Conservation (phyloP, 2,888 invertebrate species). For the Thera britannica region DNA sequence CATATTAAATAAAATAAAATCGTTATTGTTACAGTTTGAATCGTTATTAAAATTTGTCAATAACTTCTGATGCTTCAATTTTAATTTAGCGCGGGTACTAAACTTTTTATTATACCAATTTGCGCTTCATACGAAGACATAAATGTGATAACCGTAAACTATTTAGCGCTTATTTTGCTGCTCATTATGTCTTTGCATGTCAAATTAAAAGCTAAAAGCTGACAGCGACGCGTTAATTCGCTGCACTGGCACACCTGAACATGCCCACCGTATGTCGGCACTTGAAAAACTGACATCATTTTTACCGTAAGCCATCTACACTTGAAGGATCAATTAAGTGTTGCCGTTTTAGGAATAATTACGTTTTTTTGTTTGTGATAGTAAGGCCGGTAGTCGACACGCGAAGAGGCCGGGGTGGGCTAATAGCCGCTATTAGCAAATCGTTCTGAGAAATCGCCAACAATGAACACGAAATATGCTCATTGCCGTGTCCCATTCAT, state of each 20-base stretch:
- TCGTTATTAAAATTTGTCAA: constrained; percentile 22
- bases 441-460: constrained; percentile 78
- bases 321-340: constrained; percentile 70
- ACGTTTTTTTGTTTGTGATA: constrained; percentile 65
- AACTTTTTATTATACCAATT: constrained; percentile 31
- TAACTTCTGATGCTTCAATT: constrained; percentile 14
- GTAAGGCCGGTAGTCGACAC: constrained; percentile 73
- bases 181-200: constrained; percentile 50
- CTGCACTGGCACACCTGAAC: constrained; percentile 47
- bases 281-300: constrained; percentile 62
- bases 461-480: constrained; percentile 80
- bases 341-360: constrained; percentile 81
- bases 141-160: constrained; percentile 43
- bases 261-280: constrained; percentile 53
- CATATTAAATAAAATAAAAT: constrained; percentile 18
- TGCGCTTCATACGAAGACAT: constrained; percentile 32
- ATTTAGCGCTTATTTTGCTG: constrained; percentile 42
- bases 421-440: constrained; percentile 80
- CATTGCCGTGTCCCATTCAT: constrained; percentile 75
- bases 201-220: constrained; percentile 48
- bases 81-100: constrained; percentile 24
- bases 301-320: constrained; percentile 70
- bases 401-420: constrained; percentile 67
- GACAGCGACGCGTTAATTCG: constrained; percentile 56
- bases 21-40: constrained; percentile 18